Conservation (phyloP, 2,888 invertebrate genomes). For the Spodoptera exigua region DNA sequence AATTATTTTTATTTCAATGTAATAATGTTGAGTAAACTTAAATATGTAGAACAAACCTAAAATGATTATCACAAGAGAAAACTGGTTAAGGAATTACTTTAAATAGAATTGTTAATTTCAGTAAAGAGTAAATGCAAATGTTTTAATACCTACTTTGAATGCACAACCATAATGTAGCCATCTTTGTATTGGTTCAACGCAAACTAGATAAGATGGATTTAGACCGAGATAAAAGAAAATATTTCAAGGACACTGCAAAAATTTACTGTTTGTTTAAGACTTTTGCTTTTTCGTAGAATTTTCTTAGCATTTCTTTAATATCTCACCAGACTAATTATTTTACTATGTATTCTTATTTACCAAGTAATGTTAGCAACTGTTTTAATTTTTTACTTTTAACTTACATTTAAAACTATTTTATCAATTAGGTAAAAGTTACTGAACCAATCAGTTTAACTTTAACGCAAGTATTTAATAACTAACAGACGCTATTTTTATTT, state of each 20-base stretch:
- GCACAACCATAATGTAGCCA: slow-evolving; percentile 32
- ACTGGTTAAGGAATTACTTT: slow-evolving; percentile 21
- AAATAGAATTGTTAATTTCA: slow-evolving; percentile 34
- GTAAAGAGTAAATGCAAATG: slow-evolving; percentile 22
- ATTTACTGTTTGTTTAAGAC: slow-evolving; percentile 29
- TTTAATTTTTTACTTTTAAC: too few relatives aligned
- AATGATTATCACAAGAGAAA: slow-evolving; percentile 35
- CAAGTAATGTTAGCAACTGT: too few relatives aligned
- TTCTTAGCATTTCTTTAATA: slow-evolving; percentile 1
- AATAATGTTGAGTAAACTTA: slow-evolving; percentile 20
- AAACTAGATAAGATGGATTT: slow-evolving; percentile 57
- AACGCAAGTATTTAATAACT: too few relatives aligned
- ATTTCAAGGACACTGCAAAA: slow-evolving; percentile 53
- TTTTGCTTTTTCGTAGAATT: slow-evolving; percentile 15
- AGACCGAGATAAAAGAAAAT: slow-evolving; percentile 59
- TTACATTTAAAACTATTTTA: too few relatives aligned
- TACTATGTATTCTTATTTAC: too few relatives aligned
- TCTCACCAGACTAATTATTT: too few relatives aligned
- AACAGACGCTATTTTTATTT: too few relatives aligned
- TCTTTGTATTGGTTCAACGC: slow-evolving; percentile 42
- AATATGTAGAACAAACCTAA: slow-evolving; percentile 27
- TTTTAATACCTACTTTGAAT: slow-evolving; percentile 35
- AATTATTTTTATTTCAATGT: slow-evolving; percentile 6
- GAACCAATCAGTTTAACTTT: too few relatives aligned
- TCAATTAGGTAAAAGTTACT: too few relatives aligned